Evolutionary conservation across 2,797 vertebrate species (phyloP).

Genomic region (Craterocephalus amniculus): DNA sequence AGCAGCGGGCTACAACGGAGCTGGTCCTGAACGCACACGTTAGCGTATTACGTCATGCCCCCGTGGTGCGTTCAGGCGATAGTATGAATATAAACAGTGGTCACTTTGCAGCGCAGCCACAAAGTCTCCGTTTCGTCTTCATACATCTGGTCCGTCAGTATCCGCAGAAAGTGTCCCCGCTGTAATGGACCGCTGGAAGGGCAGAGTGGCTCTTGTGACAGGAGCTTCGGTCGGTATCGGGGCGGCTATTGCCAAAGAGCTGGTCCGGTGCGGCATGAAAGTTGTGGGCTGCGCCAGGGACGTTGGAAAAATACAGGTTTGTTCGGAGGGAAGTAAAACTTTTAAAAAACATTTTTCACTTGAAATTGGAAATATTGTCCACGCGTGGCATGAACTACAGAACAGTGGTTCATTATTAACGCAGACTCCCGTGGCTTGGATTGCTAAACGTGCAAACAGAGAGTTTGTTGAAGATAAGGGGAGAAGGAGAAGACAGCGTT

Average conservation of each 20-base stretch:
- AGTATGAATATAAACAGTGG: no score
- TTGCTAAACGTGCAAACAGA: not conserved
- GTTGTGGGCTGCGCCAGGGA: constrained; percentile 88
- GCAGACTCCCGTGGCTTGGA: not conserved
- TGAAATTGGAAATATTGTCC: not conserved
- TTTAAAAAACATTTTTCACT: not conserved
- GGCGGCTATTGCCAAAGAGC: constrained; percentile 82
- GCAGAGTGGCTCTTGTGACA: constrained; percentile 87
- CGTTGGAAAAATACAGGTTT: constrained; percentile 86
- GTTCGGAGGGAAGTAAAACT: no score
- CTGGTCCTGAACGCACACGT: not conserved
- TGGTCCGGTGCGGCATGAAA: constrained; percentile 87
- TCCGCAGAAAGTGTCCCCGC: not conserved
- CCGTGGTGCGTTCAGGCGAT: not conserved
- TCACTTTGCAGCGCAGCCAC: no score
- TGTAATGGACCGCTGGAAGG: constrained; percentile 87
- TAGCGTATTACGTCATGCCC: not conserved
- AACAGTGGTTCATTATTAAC: not conserved
- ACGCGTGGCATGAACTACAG: not conserved
- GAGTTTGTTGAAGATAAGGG: not conserved
- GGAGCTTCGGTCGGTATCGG: constrained; percentile 89
- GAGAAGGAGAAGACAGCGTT: not conserved
- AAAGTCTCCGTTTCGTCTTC: not conserved
- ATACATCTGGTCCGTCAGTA: not conserved
- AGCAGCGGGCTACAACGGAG: not conserved